phyloP scores from a whole-genome alignment of 2,888 invertebrate genomes.

The Ischnura elegans region DNA sequence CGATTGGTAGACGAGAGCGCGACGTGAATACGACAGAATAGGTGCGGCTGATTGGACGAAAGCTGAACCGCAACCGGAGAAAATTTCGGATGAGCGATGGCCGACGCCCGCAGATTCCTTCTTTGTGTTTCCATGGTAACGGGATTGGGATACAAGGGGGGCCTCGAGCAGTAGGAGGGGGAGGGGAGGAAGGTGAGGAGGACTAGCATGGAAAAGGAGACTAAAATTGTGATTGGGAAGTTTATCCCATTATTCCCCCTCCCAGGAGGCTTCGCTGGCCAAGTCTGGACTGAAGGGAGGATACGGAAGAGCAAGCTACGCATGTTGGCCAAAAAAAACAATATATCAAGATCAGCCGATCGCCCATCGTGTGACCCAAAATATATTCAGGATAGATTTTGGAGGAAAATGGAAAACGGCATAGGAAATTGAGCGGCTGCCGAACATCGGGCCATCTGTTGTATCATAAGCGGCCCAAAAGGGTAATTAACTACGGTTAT shows the following conservation, averaged over 20 bases:
- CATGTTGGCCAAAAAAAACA: background rate
- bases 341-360: background rate
- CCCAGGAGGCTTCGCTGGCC: background rate
- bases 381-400: conserved; percentile 48
- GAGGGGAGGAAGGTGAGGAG: background rate
- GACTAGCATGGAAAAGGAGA: background rate
- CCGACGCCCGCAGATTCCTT: conserved; percentile 54
- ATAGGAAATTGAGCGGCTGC: conserved; percentile 35
- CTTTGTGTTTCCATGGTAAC: conserved; percentile 61
- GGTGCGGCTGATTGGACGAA: conserved; percentile 51
- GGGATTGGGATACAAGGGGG: background rate
- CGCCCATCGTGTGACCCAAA: background rate
- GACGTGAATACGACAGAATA: background rate
- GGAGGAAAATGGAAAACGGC: conserved; percentile 57
- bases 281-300: background rate
- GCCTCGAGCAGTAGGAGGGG: background rate
- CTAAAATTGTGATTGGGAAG: conserved; percentile 25
- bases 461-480: conserved; percentile 9
- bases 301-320: conserved; percentile 8
- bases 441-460: conserved; percentile 54
- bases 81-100: conserved; percentile 65
- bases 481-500: conserved; percentile 60
- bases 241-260: background rate
- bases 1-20: conserved; percentile 45
- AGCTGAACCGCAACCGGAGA: conserved; percentile 43